Conservation (phyloP, 2,113 vertebrate genomes). For the Willisornis vidua region DNA sequence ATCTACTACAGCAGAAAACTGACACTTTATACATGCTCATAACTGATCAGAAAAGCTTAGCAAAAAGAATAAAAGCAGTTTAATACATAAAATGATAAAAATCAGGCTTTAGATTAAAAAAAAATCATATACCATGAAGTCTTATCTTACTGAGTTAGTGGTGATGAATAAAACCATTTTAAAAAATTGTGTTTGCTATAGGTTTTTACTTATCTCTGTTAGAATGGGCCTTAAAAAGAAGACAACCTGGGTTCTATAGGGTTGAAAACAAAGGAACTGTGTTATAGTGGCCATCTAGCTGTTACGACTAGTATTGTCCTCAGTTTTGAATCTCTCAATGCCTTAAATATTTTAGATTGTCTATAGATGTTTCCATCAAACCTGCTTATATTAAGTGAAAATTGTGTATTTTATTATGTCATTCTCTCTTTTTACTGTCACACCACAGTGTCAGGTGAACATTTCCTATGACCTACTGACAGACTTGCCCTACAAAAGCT, state of each 20-base stretch:
- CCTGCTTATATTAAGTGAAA: background rate
- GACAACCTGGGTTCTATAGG: background rate
- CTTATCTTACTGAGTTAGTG: background rate
- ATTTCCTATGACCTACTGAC: background rate
- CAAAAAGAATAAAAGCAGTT: slow-evolving; percentile 40
- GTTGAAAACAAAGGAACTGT: background rate
- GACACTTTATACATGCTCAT: slow-evolving; percentile 33
- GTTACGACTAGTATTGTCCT: background rate
- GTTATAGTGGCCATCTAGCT: background rate
- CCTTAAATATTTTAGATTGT: background rate
- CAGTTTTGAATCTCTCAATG: background rate
- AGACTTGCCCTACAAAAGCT: background rate
- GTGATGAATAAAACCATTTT: background rate
- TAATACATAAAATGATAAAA: background rate
- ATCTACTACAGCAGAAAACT: slow-evolving; percentile 66
- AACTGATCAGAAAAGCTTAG: slow-evolving; percentile 13
- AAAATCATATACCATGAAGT: background rate
- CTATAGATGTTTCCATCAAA: background rate
- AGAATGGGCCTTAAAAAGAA: background rate
- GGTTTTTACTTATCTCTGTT: background rate
- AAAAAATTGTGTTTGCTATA: background rate
- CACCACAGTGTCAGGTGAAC: background rate
- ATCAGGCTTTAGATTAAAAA: slow-evolving; percentile 21
- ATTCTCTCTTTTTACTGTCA: background rate
- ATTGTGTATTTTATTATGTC: background rate